phyloP scores from a whole-genome alignment of 2,797 vertebrate species.

The Girardinus metallicus region DNA sequence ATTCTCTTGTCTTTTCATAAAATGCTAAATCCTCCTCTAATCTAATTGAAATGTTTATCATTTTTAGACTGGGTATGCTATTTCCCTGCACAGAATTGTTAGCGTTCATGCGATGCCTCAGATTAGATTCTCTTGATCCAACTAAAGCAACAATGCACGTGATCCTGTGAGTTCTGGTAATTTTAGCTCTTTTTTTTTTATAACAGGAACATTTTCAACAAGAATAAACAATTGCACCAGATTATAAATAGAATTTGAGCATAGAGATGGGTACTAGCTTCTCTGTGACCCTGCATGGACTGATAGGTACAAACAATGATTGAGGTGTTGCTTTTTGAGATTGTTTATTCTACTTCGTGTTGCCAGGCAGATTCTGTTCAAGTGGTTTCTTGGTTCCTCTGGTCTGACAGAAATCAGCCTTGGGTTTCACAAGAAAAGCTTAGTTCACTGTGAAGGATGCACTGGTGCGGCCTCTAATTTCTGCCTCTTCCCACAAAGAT shows the following conservation, averaged over 20 bases:
- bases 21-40: too few species aligned
- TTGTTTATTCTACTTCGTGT: not conserved
- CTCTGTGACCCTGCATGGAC: not conserved
- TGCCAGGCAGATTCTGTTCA: not conserved
- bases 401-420: not conserved
- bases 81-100: not conserved
- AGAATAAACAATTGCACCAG: not conserved
- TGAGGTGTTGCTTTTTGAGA: not conserved
- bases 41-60: not conserved
- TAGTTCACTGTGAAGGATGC: slow-evolving; percentile 51
- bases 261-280: not conserved
- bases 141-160: not conserved
- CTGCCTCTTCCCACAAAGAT: slow-evolving; percentile 72
- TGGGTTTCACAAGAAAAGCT: slow-evolving; percentile 13
- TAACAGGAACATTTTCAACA: not conserved
- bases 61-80: not conserved
- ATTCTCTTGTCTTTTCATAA: not conserved
- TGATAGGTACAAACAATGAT: not conserved
- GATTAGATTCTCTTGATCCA: not conserved
- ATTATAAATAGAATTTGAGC: not conserved
- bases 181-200: not conserved
- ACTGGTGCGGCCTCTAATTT: slow-evolving; percentile 74
- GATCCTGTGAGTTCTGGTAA: not conserved
- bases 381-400: not conserved
- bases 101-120: not conserved